Base-by-base conservation (phyloP, 2,797 vertebrate species). In the Rhinatrema bivittatum region DNA sequence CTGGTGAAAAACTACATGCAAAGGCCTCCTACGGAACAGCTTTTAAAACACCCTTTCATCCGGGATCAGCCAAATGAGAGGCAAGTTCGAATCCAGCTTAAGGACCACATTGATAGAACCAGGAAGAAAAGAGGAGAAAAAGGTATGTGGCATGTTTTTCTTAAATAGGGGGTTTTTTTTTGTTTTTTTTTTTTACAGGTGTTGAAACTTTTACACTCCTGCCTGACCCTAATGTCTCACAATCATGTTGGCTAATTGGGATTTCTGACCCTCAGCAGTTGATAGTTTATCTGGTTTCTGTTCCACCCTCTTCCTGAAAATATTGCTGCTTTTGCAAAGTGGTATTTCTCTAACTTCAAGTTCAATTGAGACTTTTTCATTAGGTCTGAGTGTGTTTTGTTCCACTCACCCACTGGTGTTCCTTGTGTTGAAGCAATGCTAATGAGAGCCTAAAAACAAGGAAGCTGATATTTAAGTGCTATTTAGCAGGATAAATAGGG, bases 91-190 rank as follows among this genome's bases (percentile, higher is more conserved):
- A 99, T 99, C 76, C 96, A 99, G 76, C 91, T 99, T 41, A 99
- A 98, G 60, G 96, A 99, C 70, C 96, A 98, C 68, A 97, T 99
- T 69, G 96, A 99, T 81, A 87, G 96, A 46, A 98, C 95, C 51
- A 91, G 92, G 60, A 98, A 99, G 85, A 99, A 98, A 86, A 87
- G 94, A 57, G 95, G 96, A 8, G 96, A 98, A 76, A 98, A 97
- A 83, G 96, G 96, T 97, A 73, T 21, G 47, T 26, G 26, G 7
- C 27, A 18, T 50, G 58, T 39, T 42, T 14, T 53, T 52, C 41
- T 42, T 14, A 59, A 36, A 31, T 36, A 44, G 38, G 47, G 27
- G 12, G 29, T 14, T 16, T 36, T 20, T 11, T n/a, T 23, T 9
- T 16, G 23, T 20, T 2, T 19, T 26, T 2, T 15, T 9, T 17